Percentiles rank a stretch among this genome's conserved stretches.
These are phyloP conservation scores for Ichneumon xanthorius DNA, from an alignment of 2,888 invertebrate species.

Conservation along the genomic window DNA sequence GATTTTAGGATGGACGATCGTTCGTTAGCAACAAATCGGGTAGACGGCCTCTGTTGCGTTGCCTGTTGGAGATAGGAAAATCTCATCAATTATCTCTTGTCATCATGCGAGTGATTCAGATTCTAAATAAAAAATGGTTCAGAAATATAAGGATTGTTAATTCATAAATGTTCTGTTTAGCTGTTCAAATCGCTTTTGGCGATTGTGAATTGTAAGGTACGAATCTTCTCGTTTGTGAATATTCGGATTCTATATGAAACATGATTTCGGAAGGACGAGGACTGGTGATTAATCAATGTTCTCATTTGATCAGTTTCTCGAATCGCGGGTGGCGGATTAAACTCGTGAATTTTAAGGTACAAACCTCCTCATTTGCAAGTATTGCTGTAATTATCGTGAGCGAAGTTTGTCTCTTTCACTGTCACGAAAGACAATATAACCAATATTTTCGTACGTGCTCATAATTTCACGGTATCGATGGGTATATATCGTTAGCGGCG, in stretches of 20 bases:
- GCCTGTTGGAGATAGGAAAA: conserved; percentile 4
- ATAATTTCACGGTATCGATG: not conserved
- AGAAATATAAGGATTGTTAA: too few relatives aligned
- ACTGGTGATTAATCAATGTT: too few relatives aligned
- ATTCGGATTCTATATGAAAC: too few relatives aligned
- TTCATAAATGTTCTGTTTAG: too few relatives aligned
- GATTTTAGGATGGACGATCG: not conserved
- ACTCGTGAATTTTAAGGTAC: not conserved
- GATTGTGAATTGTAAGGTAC: too few relatives aligned
- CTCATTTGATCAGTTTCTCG: too few relatives aligned
- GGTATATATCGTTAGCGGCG: not conserved
- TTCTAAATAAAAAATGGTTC: too few relatives aligned
- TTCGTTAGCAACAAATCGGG: conserved; percentile 44
- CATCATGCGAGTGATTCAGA: too few relatives aligned
- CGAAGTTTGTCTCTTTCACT: not conserved
- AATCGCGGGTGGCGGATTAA: too few relatives aligned
- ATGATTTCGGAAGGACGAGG: too few relatives aligned
- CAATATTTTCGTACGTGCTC: not conserved
- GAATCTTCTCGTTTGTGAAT: too few relatives aligned
- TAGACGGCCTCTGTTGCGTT: conserved; percentile 15
- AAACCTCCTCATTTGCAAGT: not conserved
- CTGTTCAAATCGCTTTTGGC: too few relatives aligned
- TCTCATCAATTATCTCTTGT: not conserved
- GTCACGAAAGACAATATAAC: not conserved
- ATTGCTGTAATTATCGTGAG: not conserved